A percentile compares a stretch with the other conserved stretches of the same genome.
phyloP scores from a whole-genome alignment of 1,140 invertebrate species.

The Eulimnadia texana region DNA sequence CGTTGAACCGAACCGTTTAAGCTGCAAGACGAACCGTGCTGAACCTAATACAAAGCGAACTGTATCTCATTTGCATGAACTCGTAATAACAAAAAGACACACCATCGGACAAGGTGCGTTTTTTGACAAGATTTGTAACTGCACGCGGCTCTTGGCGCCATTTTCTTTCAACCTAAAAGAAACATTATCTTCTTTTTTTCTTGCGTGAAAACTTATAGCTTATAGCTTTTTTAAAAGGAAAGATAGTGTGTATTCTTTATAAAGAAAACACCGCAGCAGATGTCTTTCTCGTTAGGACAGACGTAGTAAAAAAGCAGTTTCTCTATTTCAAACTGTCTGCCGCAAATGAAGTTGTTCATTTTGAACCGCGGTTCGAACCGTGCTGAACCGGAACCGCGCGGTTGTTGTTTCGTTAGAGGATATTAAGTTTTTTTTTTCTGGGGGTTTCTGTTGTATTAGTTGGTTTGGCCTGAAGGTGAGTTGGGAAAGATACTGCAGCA shows the following conservation, averaged over 20 bases:
- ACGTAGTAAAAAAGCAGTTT: not conserved
- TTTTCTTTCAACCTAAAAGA: too few relatives aligned
- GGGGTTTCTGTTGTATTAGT: not conserved
- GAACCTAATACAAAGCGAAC: too few relatives aligned
- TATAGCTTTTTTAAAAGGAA: too few relatives aligned
- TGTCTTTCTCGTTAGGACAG: not conserved
- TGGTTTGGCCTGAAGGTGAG: not conserved
- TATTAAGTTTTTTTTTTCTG: not conserved
- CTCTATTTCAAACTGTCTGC: too few relatives aligned
- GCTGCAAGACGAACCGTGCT: too few relatives aligned
- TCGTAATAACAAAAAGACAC: not conserved
- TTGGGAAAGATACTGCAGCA: not conserved
- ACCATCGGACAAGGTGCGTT: not conserved
- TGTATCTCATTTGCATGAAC: not conserved
- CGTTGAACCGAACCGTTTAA: too few relatives aligned
- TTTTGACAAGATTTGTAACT: not conserved
- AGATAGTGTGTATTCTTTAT: not conserved
- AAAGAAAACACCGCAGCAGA: not conserved
- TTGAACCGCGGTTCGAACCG: too few relatives aligned
- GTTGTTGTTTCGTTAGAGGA: not conserved
- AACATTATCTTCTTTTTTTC: too few relatives aligned
- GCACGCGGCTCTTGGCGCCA: not conserved
- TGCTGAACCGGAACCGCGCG: too few relatives aligned
- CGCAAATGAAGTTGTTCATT: too few relatives aligned
- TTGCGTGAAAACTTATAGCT: too few relatives aligned